Percentiles rank a stretch among this genome's conserved stretches.
Conservation (phyloP, 1,140 invertebrate species). For the Acyrthosiphon pisum region DNA sequence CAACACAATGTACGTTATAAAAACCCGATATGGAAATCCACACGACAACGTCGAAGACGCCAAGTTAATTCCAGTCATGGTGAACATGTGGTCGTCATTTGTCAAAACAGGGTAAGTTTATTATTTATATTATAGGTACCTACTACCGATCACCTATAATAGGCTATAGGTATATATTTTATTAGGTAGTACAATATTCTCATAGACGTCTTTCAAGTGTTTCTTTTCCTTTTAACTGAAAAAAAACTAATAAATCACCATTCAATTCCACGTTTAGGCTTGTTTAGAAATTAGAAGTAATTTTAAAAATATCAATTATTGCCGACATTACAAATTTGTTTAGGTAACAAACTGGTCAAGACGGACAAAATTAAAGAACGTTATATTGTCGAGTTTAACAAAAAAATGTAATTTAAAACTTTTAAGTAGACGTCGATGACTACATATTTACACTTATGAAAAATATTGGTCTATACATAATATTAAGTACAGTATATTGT, state of each 20-base stretch:
- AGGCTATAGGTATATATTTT: too few species aligned
- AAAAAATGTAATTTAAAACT: not conserved
- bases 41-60: constrained; percentile 55
- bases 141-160: not conserved
- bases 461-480: not conserved
- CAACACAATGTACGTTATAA: constrained; percentile 58
- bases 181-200: too few species aligned
- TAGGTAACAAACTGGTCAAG: too few species aligned
- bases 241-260: not conserved
- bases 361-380: too few species aligned
- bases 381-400: not conserved
- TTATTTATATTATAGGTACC: not conserved
- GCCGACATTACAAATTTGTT: not conserved
- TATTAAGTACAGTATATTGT: not conserved
- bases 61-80: constrained; percentile 58
- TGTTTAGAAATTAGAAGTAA: not conserved
- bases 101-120: constrained; percentile 57
- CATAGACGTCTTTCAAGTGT: not conserved
- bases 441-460: not conserved
- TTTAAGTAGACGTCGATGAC: not conserved
- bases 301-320: not conserved
- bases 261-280: not conserved
- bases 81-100: constrained; percentile 59
- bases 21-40: constrained; percentile 57
- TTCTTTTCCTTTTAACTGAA: not conserved